Base-by-base conservation (phyloP, 2,113 vertebrate genomes). In the Pangasianodon hypophthalmus region DNA sequence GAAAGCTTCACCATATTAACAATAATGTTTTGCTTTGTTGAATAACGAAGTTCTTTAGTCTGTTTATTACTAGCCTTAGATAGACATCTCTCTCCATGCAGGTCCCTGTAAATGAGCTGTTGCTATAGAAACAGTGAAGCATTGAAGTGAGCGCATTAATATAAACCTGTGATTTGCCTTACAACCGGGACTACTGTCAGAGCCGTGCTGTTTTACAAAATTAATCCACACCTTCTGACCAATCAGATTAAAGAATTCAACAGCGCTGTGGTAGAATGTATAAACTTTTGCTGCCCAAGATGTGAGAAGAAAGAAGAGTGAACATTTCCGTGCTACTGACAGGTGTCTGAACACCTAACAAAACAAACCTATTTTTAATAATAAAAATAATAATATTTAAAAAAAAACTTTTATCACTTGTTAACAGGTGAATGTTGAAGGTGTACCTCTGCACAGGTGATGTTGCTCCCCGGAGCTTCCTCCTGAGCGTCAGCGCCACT, bases 381-480 rank as follows among this genome's bases (percentile, higher is more conserved):
- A 44, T 19, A 19, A 2, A 2, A n/a, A 41, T 37, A 41, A 41
- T 6, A 73, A 6, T 16, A 14, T 1, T 14, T n/a, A n/a, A 32
- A 13, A 8, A 69, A 69, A 46, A 24, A 75, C 32, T 75, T 44
- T 41, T 19, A 0, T 3, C 2, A 44, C 16, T 44, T 44, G 1
- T 41, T 56, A 41, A 41, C 9, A 58, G 54, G 37, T 69, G 24
- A 52, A 19, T 50, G 24, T 73, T 41, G 26, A 1, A 41, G 24
- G 0, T 54, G 32, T 75, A 87, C 86, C 86, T 87, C 52, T 58
- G n/a, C n/a, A 71, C n/a, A 24, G 37, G 64, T 86, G 50, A 11
- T 18, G 5, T 3, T 73, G 67, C 26, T 41, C 29, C 32, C 69
- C 5, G 6, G n/a, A 6, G n/a, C 37, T 77, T 77, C 44, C 21